These are phyloP conservation scores for Heteromyza rotundicornis DNA, from an alignment of 2,888 invertebrate species.

Conservation along the genomic window DNA sequence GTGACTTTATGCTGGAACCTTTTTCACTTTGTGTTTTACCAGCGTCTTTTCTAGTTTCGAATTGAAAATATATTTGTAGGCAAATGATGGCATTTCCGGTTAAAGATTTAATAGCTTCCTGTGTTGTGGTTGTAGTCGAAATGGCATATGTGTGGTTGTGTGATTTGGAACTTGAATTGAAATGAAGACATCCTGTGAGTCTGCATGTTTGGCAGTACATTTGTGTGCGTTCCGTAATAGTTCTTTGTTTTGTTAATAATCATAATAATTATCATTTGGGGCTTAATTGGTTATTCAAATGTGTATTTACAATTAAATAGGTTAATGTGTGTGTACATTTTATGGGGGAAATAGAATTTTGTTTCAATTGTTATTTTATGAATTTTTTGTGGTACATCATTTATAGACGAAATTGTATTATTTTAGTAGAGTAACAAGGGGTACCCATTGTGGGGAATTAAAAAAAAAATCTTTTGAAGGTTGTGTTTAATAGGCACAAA, in stretches of 20 bases:
- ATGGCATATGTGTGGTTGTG: constrained; percentile 13
- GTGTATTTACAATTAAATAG: background rate
- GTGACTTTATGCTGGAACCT: background rate
- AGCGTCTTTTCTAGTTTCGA: too few relatives aligned
- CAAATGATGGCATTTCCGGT: constrained; percentile 7
- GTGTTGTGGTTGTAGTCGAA: constrained; percentile 19
- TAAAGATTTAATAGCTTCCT: constrained; percentile 25
- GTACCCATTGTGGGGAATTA: too few relatives aligned
- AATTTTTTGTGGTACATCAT: too few relatives aligned
- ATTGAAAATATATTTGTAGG: too few relatives aligned
- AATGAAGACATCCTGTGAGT: constrained; percentile 20
- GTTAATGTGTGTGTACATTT: background rate
- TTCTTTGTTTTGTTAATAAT: constrained; percentile 20
- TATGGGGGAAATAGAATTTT: too few relatives aligned
- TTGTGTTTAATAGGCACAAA: too few relatives aligned
- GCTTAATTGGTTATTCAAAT: constrained; percentile 11
- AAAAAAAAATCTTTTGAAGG: too few relatives aligned
- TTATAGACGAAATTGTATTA: too few relatives aligned
- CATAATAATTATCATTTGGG: constrained; percentile 32
- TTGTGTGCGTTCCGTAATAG: constrained; percentile 6
- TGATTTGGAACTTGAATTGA: constrained; percentile 23
- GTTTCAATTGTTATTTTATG: too few relatives aligned
- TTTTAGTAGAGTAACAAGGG: too few relatives aligned
- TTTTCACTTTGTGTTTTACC: background rate
- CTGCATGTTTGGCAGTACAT: background rate